Base-by-base conservation (phyloP, 2,113 vertebrate species). In the Oplegnathus fasciatus region DNA sequence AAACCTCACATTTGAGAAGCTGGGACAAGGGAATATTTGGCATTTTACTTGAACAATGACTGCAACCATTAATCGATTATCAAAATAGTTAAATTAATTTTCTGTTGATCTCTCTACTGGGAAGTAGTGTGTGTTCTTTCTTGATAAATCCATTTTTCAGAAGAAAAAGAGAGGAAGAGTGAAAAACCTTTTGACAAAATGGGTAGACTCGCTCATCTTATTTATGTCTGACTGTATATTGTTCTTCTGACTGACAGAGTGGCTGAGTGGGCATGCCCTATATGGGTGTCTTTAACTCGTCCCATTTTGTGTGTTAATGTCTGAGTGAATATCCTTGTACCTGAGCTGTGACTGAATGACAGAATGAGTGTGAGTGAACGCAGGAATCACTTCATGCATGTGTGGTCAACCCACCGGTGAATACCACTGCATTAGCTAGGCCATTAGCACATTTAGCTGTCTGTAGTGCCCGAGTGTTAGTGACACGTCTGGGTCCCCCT, bases 381-480 rank as follows among this genome's bases (percentile, higher is more conserved):
- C 5, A 22, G 80, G 61, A 61, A 87, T 88, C 32, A 30, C 67
- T 88, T 84, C 74, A 83, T 86, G 87, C 84, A 61, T 75, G 78
- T 88, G 68, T 91, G 90, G 86, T 91, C 93, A 91, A 91, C 78
- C 90, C 93, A 88, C 93, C 32, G 60, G 92, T 95, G 93, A 91
- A 94, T 94, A 91, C 79, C 75, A 67, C 88, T 93, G 92, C 94
- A 95, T 94, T 94, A 95, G 94, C 88, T 78, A 87, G 90, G 89
- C 95, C 94, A 95, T 95, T 93, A 95, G 93, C 90, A 84, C 92
- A 88, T 94, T 89, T 92, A 93, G 90, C 92, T 85, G 91, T 80
- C 89, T 94, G 95, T 94, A 94, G 89, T 91, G 88, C 88, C 84
- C 85, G 66, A 94, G 87, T 93, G 89, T 90, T 95, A 94, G 93